phyloP scores from a whole-genome alignment of 2,113 vertebrate genomes.

The Pelusios castaneus region DNA sequence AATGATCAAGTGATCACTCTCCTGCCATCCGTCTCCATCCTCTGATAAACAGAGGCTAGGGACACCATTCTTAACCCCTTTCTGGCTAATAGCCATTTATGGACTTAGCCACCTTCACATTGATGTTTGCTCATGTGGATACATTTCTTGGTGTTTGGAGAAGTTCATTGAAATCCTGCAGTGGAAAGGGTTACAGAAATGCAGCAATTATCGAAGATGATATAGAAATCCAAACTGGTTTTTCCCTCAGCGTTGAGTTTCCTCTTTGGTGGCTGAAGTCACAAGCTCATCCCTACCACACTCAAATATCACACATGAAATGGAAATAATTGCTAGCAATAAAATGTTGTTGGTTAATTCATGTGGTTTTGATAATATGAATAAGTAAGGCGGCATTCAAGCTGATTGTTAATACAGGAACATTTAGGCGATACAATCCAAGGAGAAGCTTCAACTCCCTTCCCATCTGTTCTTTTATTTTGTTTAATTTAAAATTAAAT shows the following conservation, averaged over 20 bases:
- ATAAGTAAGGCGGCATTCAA: conserved; percentile 63
- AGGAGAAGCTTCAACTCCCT: conserved; percentile 74
- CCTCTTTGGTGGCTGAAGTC: conserved; percentile 36
- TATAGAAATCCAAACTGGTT: conserved; percentile 44
- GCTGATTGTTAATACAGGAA: conserved; percentile 48
- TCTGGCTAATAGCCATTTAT: too few relatives aligned
- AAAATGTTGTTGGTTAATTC: conserved; percentile 74
- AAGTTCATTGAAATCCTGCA: conserved; percentile 9
- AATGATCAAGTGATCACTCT: too few relatives aligned
- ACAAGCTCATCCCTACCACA: not conserved
- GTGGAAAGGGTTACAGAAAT: not conserved
- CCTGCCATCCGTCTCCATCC: too few relatives aligned
- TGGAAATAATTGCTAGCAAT: conserved; percentile 69
- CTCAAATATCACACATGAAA: not conserved
- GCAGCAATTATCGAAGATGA: conserved; percentile 33
- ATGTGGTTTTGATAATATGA: conserved; percentile 68
- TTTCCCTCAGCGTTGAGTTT: conserved; percentile 20
- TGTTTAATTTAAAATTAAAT: conserved; percentile 77
- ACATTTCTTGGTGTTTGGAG: conserved; percentile 51
- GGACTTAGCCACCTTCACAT: not conserved
- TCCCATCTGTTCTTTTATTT: conserved; percentile 74
- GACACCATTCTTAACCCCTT: too few relatives aligned
- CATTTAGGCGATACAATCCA: conserved; percentile 67
- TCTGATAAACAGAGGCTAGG: too few relatives aligned
- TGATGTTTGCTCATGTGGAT: conserved; percentile 18